Base-by-base conservation (phyloP, 2,797 vertebrate species). In the Artibeus jamaicensis region DNA sequence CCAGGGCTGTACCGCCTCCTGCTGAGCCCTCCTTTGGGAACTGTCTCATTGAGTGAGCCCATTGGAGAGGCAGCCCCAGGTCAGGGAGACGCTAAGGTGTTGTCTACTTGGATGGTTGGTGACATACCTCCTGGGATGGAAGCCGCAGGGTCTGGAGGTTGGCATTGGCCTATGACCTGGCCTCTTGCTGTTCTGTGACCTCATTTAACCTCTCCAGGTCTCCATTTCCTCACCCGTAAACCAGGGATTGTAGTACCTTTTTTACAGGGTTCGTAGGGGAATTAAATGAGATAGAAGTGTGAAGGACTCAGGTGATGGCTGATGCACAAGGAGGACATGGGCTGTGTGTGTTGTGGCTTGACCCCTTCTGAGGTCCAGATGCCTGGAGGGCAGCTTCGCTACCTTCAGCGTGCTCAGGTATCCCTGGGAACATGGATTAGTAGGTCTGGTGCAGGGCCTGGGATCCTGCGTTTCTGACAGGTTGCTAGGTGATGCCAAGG, bases 371-470 rank as follows among this genome's bases (percentile, higher is more conserved):
- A 34, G 32, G 26, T 78, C 57, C 53, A n/a, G 10, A 44, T 34
- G 34, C 26, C 22, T 4, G 2, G 19, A n/a, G 39, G 39, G 39
- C 39, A 42, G 39, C 39, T 42, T 42, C 39, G 77, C 1, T 24
- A 37, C 14, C 29, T 21, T 62, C 26, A 0, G 0, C 44, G 46
- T 44, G 18, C 46, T n/a, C 32, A 19, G 22, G 7, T 0, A 6
- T 55, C 50, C 26, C 74, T 24, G 9, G 26, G 55, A 16, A 37
- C 15, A 1, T 0, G 2, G 24, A 70, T 89, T 84, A 21, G 9
- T 24, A 9, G 68, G 14, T n/a, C 11, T 67, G 1, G 82, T 32
- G 1, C 0, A 1, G 22, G 9, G 10, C 34, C 46, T n/a, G 57
- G 48, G 42, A 55, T 26, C 9, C 19, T 39, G 1, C 3, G 5